Base-by-base conservation (phyloP, 2,797 vertebrate genomes). In the Phataginus tetradactyla region DNA sequence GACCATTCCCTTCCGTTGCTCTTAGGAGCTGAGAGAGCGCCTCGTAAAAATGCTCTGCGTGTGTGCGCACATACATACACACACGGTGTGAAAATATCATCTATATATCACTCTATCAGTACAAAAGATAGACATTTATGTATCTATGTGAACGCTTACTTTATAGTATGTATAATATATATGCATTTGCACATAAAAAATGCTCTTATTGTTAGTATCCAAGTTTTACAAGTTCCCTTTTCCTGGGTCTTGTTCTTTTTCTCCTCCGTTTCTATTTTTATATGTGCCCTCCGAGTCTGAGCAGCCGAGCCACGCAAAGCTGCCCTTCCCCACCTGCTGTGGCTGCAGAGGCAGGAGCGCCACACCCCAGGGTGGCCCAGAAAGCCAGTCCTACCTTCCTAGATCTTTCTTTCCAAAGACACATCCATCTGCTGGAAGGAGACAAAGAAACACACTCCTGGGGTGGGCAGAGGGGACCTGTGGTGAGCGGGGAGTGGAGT, bases 271-370 rank as follows among this genome's bases (percentile, higher is more conserved):
- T 66, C 29, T 86, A 25, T 32, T 55, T 69, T 23, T 45, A 37
- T 45, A 3, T 2, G 10, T 45, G 63, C 20, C 53, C 34, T 79
- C 78, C 14, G 32, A 69, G 74, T 25, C n/a, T 75, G 3, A 23
- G 12, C 57, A 13, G 49, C 37, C 4, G 5, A 3, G 11, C 74
- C 20, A n/a, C n/a, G n/a, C 29, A 39, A 37, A 34, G 23, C 14
- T 66, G 1, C 51, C 10, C 45, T 51, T 32, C 77, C n/a, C 42
- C 5, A 51, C 1, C 20, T 12, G 0, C 21, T n/a, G 1, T 18
- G 25, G 7, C 32, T 12, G 45, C 10, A 49, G 59, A 57, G 84
- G 49, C 21, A 17, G 6, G 39, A 14, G 20, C 61, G 5, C 59
- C 61, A 17, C 0, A 45, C 12, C 11, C 45, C 45, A 45, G 45